phyloP scores from a whole-genome alignment of 1,140 invertebrate genomes.

The Aethina tumida region DNA sequence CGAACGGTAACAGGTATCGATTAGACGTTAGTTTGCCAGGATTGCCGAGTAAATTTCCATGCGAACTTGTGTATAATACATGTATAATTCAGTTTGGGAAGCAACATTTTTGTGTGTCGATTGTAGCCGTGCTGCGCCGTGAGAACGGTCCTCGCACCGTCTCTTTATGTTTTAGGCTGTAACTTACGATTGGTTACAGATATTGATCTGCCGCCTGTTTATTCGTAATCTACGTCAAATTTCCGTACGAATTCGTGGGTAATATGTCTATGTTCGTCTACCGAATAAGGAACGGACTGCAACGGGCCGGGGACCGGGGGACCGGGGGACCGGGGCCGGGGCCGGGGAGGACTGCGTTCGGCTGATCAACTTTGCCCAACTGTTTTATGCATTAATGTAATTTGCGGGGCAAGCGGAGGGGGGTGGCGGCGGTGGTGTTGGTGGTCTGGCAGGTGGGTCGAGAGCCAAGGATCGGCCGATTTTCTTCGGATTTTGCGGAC shows the following conservation, averaged over 20 bases:
- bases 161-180: slow-evolving; percentile 15
- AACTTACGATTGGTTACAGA: slow-evolving; percentile 30
- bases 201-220: slow-evolving; percentile 29
- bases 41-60: slow-evolving; percentile 10
- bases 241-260: slow-evolving; percentile 25
- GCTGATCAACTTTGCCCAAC: not conserved
- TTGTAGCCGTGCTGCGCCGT: slow-evolving; percentile 10
- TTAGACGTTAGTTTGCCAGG: slow-evolving; percentile 4
- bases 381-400: not conserved
- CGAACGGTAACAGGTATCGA: slow-evolving; percentile 21
- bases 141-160: slow-evolving; percentile 11
- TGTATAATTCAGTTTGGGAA: slow-evolving; percentile 4
- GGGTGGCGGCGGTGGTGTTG: not conserved
- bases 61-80: slow-evolving; percentile 11
- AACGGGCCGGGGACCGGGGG: not conserved
- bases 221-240: slow-evolving; percentile 31
- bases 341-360: not conserved
- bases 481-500: slow-evolving; percentile 5
- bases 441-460: slow-evolving; percentile 4
- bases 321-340: not conserved
- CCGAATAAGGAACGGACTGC: slow-evolving; percentile 9
- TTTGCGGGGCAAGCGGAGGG: not conserved
- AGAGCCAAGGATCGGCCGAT: not conserved
- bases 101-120: slow-evolving; percentile 3
- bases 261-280: slow-evolving; percentile 19